These are phyloP conservation scores for Muscidifurax raptorellus DNA, from an alignment of 1,140 invertebrate genomes.

Conservation along the genomic window DNA sequence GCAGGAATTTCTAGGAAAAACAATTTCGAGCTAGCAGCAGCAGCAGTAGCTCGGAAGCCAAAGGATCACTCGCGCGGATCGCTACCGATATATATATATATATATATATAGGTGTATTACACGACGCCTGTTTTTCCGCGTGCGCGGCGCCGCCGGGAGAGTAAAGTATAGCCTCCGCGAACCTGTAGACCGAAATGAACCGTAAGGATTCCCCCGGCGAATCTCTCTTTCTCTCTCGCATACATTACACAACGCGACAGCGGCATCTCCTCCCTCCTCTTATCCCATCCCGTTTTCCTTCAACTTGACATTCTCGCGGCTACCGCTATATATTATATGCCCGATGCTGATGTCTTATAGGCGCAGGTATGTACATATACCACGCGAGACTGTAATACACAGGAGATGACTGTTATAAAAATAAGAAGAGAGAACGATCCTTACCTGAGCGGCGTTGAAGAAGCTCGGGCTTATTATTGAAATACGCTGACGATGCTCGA, in stretches of 20 bases:
- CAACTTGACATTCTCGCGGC: slow-evolving; percentile 41
- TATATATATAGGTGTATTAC: not conserved
- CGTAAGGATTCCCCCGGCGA: slow-evolving; percentile 35
- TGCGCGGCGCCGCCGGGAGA: not conserved
- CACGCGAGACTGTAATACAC: not conserved
- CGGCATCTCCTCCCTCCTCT: slow-evolving; percentile 4
- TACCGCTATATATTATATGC: not conserved
- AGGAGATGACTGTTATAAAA: not conserved
- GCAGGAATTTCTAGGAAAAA: not conserved
- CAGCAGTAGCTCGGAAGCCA: not conserved
- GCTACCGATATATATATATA: not conserved
- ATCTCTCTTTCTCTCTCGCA: slow-evolving; percentile 3
- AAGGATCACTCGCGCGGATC: not conserved
- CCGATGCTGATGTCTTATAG: not conserved
- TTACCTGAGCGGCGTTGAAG: not conserved
- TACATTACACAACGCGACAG: slow-evolving; percentile 19
- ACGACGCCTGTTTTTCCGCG: not conserved
- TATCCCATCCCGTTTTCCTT: not conserved
- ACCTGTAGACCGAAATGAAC: slow-evolving; percentile 41
- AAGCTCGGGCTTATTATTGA: not conserved
- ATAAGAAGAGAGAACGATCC: not conserved
- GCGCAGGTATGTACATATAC: not conserved
- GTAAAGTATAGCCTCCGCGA: slow-evolving; percentile 9
- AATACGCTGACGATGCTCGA: not conserved
- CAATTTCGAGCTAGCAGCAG: not conserved